Conservation (phyloP, 2,888 invertebrate species). For the Drosophila paracracens region DNA sequence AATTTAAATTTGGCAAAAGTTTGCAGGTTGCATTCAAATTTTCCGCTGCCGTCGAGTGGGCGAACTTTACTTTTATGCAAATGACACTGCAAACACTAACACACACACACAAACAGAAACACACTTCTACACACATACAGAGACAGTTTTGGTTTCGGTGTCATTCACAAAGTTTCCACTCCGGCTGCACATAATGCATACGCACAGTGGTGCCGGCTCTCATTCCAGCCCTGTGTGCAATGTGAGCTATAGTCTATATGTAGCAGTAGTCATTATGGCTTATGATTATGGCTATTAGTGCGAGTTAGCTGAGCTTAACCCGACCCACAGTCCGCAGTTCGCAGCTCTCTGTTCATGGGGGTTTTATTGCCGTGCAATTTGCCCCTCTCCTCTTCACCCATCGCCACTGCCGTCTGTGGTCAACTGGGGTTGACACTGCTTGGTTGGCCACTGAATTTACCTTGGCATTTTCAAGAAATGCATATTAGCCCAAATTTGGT, state of each 20-base stretch:
- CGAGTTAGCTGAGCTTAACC: conserved; percentile 57
- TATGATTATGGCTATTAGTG: conserved; percentile 79
- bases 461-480: conserved; percentile 44
- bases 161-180: conserved; percentile 71
- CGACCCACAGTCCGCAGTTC: conserved; percentile 26
- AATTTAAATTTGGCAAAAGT: conserved; percentile 79
- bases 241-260: conserved; percentile 51
- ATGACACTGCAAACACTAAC: conserved; percentile 65
- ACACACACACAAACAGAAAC: conserved; percentile 18
- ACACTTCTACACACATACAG: neutral
- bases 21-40: conserved; percentile 78
- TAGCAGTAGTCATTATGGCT: conserved; percentile 72
- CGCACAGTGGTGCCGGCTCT: conserved; percentile 43
- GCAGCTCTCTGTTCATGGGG: conserved; percentile 23
- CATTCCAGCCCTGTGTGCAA: conserved; percentile 32
- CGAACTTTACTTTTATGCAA: conserved; percentile 80
- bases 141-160: conserved; percentile 58
- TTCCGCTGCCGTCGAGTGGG: conserved; percentile 72
- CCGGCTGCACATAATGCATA: conserved; percentile 51
- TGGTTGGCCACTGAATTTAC: conserved; percentile 33
- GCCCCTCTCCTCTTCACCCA: conserved; percentile 26
- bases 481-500: conserved; percentile 43
- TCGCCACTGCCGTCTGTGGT: conserved; percentile 44
- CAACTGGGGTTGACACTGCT: conserved; percentile 40
- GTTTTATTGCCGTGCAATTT: conserved; percentile 59